Evolutionary conservation across 2,797 vertebrate species (phyloP).

Genomic region (Helicolenus hilgendorfi): DNA sequence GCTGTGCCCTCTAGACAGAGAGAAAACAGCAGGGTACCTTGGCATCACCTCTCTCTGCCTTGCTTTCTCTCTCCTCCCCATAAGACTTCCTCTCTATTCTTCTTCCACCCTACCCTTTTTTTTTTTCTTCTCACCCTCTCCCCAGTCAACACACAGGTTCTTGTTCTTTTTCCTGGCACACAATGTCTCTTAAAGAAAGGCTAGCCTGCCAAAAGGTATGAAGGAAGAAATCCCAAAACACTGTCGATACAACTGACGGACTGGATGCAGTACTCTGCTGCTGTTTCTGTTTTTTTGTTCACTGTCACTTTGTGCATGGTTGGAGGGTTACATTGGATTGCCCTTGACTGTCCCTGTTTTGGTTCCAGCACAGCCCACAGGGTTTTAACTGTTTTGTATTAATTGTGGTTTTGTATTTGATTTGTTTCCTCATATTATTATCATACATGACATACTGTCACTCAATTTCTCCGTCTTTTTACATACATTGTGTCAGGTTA

Average conservation of each 20-base stretch:
- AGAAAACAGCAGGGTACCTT: conserved; percentile 66
- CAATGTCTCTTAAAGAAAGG: conserved; percentile 28
- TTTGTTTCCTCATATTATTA: background rate
- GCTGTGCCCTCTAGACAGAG: conserved; percentile 58
- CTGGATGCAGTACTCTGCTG: background rate
- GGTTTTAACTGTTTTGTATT: conserved; percentile 15
- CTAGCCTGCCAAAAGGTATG: conserved; percentile 59
- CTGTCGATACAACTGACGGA: background rate
- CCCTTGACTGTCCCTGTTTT: conserved; percentile 45
- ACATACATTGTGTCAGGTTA: conserved; percentile 27
- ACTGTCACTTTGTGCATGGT: conserved; percentile 12
- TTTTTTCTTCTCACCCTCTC: background rate
- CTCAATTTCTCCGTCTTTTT: background rate
- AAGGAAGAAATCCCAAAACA: conserved; percentile 27
- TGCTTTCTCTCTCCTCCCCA: conserved; percentile 24
- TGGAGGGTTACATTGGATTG: conserved; percentile 27
- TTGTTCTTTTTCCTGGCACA: conserved; percentile 36
- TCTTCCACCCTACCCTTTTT: conserved; percentile 9
- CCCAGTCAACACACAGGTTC: background rate
- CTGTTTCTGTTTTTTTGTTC: background rate
- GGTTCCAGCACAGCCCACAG: conserved; percentile 23
- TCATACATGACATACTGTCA: background rate
- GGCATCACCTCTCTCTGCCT: conserved; percentile 46
- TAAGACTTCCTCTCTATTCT: conserved; percentile 43
- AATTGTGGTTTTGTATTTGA: background rate